These are phyloP conservation scores for Acanthosepion lycidas DNA, from an alignment of 2,888 invertebrate genomes.

Conservation along the genomic window DNA sequence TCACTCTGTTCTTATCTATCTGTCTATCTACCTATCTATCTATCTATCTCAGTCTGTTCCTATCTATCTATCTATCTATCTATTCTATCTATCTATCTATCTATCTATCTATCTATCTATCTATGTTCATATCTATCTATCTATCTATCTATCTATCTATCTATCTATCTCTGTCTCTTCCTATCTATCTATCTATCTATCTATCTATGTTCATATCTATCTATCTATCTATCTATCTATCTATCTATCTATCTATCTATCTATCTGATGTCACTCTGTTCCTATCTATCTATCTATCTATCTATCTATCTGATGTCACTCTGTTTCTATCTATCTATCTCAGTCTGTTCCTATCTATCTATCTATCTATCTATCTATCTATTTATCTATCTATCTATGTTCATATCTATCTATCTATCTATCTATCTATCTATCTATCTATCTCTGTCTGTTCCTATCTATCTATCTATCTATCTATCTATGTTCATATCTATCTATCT, in stretches of 20 bases:
- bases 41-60: too few relatives aligned
- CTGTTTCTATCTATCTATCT: not conserved
- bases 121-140: not conserved
- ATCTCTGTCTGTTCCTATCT: too few relatives aligned
- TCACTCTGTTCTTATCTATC: too few relatives aligned
- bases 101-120: not conserved
- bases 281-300: not conserved
- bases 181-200: not conserved
- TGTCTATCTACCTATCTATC: not conserved
- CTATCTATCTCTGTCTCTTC: too few relatives aligned
- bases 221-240: slow-evolving; percentile 14
- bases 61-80: not conserved
- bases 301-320: too few relatives aligned
- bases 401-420: not conserved
- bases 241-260: not conserved
- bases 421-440: slow-evolving; percentile 11
- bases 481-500: too few relatives aligned
- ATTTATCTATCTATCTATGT: not conserved
- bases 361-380: not conserved
- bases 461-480: not conserved
- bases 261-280: too few relatives aligned
- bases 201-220: too few relatives aligned
- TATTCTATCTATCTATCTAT: slow-evolving; percentile 15
- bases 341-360: too few relatives aligned
- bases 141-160: slow-evolving; percentile 33